Percentiles rank a stretch among this genome's conserved stretches.
Conservation (phyloP, 2,888 invertebrate genomes). For the Pristionchus arcanus region DNA sequence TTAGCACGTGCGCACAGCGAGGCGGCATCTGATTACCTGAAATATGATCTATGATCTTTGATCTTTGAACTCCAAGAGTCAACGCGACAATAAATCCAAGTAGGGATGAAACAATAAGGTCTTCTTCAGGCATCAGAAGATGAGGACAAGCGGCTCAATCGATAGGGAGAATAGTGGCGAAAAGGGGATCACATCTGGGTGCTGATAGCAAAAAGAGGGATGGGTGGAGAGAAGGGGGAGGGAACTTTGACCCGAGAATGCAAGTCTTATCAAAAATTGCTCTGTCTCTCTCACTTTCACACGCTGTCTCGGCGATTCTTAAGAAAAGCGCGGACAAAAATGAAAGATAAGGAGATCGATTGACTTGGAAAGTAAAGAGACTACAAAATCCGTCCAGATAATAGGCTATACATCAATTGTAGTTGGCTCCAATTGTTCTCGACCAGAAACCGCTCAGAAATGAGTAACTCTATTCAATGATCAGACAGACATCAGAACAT, state of each 20-base stretch:
- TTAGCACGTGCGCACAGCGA: slow-evolving; percentile 73
- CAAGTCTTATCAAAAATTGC: slow-evolving; percentile 2
- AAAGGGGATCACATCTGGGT: slow-evolving; percentile 20
- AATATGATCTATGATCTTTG: not conserved
- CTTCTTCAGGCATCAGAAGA: not conserved
- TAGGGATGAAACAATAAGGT: not conserved
- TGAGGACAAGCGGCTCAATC: not conserved
- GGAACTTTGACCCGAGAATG: slow-evolving; percentile 32
- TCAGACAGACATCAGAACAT: not conserved
- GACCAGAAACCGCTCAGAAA: not conserved
- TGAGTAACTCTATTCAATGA: not conserved
- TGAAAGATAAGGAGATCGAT: slow-evolving; percentile 25
- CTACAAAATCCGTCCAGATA: slow-evolving; percentile 14
- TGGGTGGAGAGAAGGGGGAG: not conserved
- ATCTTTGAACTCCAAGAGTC: not conserved
- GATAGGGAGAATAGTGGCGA: slow-evolving; percentile 10
- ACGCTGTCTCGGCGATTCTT: slow-evolving; percentile 14
- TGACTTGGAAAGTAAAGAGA: not conserved
- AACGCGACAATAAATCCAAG: not conserved
- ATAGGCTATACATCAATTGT: not conserved
- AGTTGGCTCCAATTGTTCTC: not conserved
- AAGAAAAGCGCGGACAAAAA: slow-evolving; percentile 9
- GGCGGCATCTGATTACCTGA: slow-evolving; percentile 67
- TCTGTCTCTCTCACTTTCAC: slow-evolving; percentile 14
- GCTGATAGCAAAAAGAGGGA: slow-evolving; percentile 25